These are phyloP conservation scores for Opisthocomus hoazin DNA, from an alignment of 2,113 vertebrate genomes.

Conservation along the genomic window DNA sequence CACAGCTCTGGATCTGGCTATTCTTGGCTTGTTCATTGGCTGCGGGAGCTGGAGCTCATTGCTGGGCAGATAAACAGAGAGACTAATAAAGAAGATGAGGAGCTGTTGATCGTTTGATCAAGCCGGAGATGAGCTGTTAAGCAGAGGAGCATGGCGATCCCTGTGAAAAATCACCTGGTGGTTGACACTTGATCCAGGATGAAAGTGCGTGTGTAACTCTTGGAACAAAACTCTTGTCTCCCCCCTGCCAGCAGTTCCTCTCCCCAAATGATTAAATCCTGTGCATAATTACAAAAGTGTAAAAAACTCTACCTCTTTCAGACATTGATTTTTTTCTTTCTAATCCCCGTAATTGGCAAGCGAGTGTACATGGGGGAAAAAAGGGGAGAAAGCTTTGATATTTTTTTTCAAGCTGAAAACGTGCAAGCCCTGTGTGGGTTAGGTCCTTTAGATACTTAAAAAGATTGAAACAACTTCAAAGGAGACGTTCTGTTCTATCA, in stretches of 20 bases:
- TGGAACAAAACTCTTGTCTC: not conserved
- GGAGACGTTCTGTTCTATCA: conserved; percentile 60
- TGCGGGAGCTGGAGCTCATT: conserved; percentile 7
- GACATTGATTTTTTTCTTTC: not conserved
- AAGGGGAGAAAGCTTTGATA: conserved; percentile 53
- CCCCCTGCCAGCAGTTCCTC: not conserved
- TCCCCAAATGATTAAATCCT: conserved; percentile 1
- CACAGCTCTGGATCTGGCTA: conserved; percentile 46
- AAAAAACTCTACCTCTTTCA: conserved; percentile 29
- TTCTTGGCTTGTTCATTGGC: conserved; percentile 42
- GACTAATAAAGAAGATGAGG: conserved; percentile 32
- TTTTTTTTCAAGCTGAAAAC: conserved; percentile 17
- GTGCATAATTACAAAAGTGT: conserved; percentile 23
- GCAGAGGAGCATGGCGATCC: not conserved
- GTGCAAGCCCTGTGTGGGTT: conserved; percentile 54
- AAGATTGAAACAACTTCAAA: conserved; percentile 64
- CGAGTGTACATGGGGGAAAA: conserved; percentile 6
- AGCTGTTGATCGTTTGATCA: not conserved
- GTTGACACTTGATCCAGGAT: conserved; percentile 6
- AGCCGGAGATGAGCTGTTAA: conserved; percentile 4
- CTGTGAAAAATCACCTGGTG: conserved; percentile 27
- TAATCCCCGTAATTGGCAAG: conserved; percentile 47
- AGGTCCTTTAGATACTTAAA: conserved; percentile 63
- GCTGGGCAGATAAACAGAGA: conserved; percentile 53
- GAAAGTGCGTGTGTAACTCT: not conserved